Evolutionary conservation across 1,140 invertebrate genomes (phyloP), one percentile per base, ranked within the genome.

Genomic region (Copidosoma floridanum): DNA sequence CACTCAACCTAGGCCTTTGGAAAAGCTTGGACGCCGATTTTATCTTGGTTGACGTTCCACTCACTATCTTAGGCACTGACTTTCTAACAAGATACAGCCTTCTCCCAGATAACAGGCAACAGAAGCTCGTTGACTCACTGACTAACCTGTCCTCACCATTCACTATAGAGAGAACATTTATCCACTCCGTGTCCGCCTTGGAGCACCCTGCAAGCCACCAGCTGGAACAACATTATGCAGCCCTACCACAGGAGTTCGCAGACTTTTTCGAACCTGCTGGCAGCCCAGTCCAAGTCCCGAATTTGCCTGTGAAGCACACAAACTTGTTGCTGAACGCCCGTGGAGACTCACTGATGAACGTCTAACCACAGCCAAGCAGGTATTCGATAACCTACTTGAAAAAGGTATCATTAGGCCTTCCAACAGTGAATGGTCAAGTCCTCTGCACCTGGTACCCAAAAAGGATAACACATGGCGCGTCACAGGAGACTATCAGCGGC

Each of bases 1-100:
- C 3, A 2, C 16, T 51, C 1, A 14, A 32, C 10, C 29, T 51
- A 1, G 20, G 16, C 7, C 27, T 51, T 3, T 20, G 18, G 3
- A 4, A 11, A 1, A 3, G 6, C 5, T 50, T 59, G 8, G 27
- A 56, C 7, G 53, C 53, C 57, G 14, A 10, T 14, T 47, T 65
- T n/a, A 65, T 38, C n/a, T 35, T 57, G 10, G 63, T 58, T 2
- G 35, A 60, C 29, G 58, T 61, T 2, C 7, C 24, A 3, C 26
- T 27, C 1, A 24, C 53, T 2, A 56, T 65, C 21, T 6, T 65
- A 2, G 58, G 63, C 14, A 58, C 63, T 2, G 63, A 65, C 29
- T 61, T 65, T 20, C 41, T 61, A 4, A 26, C 38, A 18, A 37
- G 41, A 38, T 37, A 35, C 18, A 55, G 47, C 20, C 41, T 65